Evolutionary conservation across 2,113 vertebrate genomes (phyloP).

Genomic region (Holacanthus passer): DNA sequence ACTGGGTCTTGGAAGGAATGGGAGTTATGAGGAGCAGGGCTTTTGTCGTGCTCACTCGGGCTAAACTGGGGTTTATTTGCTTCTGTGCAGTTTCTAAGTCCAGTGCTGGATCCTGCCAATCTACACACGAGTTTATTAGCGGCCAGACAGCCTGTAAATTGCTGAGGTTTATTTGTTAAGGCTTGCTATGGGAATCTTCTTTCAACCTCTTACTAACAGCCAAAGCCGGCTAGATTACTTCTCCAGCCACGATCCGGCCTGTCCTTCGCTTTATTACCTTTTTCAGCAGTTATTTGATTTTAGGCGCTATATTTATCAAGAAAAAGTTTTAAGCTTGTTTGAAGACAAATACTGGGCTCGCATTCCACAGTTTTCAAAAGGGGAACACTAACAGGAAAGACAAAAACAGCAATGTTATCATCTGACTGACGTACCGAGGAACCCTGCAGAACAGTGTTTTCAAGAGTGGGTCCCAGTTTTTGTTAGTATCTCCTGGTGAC

Average conservation of each 20-base stretch:
- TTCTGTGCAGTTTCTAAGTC: slow-evolving; percentile 39
- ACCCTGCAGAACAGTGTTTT: not conserved
- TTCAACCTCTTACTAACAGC: slow-evolving; percentile 33
- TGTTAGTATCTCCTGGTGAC: not conserved
- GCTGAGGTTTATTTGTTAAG: slow-evolving; percentile 44
- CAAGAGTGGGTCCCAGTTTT: too few species aligned
- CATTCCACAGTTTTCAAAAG: not conserved
- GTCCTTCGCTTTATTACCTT: slow-evolving; percentile 20
- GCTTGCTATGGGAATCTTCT: slow-evolving; percentile 28
- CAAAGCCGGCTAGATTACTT: slow-evolving; percentile 17
- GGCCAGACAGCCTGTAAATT: slow-evolving; percentile 37
- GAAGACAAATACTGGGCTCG: not conserved
- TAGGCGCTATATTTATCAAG: not conserved
- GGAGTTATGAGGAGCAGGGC: slow-evolving; percentile 44
- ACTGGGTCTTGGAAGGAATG: slow-evolving; percentile 33
- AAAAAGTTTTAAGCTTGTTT: not conserved
- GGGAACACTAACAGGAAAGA: not conserved
- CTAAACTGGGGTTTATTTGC: slow-evolving; percentile 32
- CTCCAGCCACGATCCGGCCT: not conserved
- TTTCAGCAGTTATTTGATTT: slow-evolving; percentile 15
- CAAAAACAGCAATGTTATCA: not conserved
- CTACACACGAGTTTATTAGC: slow-evolving; percentile 45
- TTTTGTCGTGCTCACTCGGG: slow-evolving; percentile 43
- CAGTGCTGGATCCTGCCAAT: slow-evolving; percentile 37
- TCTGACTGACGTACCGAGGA: not conserved